Base-by-base conservation (phyloP, 2,888 invertebrate genomes). In the Lasioglossum marginatum region DNA sequence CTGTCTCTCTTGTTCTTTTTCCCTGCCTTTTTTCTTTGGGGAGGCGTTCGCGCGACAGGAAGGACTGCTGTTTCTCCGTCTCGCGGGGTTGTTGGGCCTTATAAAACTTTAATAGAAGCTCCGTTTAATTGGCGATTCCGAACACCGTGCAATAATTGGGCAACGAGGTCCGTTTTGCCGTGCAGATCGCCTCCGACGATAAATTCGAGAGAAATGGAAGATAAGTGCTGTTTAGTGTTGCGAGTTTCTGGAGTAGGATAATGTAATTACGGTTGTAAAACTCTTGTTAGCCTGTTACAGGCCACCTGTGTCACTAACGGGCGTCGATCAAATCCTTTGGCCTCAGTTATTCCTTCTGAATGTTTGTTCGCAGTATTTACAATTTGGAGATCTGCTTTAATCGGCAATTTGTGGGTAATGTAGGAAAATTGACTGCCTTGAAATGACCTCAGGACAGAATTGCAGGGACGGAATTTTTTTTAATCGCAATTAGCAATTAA, bases 41-140 rank as follows among this genome's bases (percentile, higher is more conserved):
- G 43, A 31, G 34, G 5, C 68, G n/a, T 19, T 73, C n/a, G 68
- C 31, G 73, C n/a, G 78, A 82, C 72, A 73, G 57, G 6, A 34
- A 45, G 34, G 16, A 68, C 43, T 31, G 5, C 23, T 48, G 27
- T 23, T 19, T 70, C 60, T 27, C 40, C 3, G 31, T 48, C 5
- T 52, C 63, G 31, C 14, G 37, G 63, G 70, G 16, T 23, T 27
- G n/a, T 19, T 66, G 4, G 19, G 37, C 14, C 57, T 16, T 75
- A 60, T 75, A 75, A 80, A 60, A 81, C 60, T 45, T 45, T 16
- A n/a, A 16, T 31, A 45, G 45, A 45, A 43, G 43, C 43, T 5
- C 45, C 27, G 70, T 70, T 70, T n/a, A 40, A 83, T 71, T 70
- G 81, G 19, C 19, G 48, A 31, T 37, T 48, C 23, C 40, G 68